Evolutionary conservation across 1,140 invertebrate genomes (phyloP), one percentile per base, ranked within the genome.

Genomic region (Orussus abietinus): DNA sequence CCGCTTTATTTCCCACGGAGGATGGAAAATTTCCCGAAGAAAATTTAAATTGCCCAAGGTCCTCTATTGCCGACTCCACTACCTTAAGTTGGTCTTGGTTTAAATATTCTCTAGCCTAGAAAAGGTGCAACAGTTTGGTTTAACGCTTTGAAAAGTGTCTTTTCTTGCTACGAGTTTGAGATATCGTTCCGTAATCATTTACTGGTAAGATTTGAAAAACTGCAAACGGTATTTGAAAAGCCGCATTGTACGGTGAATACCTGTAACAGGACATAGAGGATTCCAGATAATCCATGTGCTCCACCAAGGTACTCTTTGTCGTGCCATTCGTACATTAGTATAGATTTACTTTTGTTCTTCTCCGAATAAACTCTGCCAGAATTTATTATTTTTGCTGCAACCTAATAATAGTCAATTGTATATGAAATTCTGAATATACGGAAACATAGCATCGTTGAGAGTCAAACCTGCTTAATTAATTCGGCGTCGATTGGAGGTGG

Each of bases 11-110:
- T 10, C 79, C 81, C 1, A 86, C 36, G 0, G 91, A 93, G 0
- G 91, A 94, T 3, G 88, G 88, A 64, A 88, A 88, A 72, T 96
- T 96, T 2, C 88, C 88, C 50, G 85, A 86, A n/a, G 79, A 63
- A 65, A 78, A 87, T 54, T 76, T 74, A 25, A 79, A 45, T n/a
- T 55, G 64, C 5, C 76, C 49, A 43, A 90, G 61, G 61, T 76
- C 86, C 49, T 88, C 76, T 37, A 92, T 65, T 5, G 81, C 80
- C 18, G 84, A 82, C 51, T 76, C 72, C 22, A 82, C 64, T 52
- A 63, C 52, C 59, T 74, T 70, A 51, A 88, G 50, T 66, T 86
- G 76, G 18, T 68, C 53, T 30, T 70, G 45, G 20, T 65, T 74
- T 15, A 85, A 66, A 53, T 77, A 77, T 31, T 74, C 45, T 9